phyloP scores from a whole-genome alignment of 1,140 invertebrate genomes.

The Meloidogyne floridensis region DNA sequence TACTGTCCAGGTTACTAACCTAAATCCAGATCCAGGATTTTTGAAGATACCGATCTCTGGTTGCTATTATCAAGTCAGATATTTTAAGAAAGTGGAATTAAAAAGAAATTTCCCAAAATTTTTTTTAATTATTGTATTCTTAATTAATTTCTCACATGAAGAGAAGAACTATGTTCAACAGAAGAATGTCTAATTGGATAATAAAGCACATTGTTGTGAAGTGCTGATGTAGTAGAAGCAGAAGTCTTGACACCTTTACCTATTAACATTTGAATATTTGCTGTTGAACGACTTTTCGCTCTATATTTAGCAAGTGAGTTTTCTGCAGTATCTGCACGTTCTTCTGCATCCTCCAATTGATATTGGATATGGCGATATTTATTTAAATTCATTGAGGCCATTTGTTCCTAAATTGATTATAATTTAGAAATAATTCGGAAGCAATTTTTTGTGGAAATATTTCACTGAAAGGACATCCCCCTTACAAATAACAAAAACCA shows the following conservation, averaged over 20 bases:
- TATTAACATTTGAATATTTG: constrained; percentile 23
- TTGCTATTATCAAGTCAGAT: too few relatives aligned
- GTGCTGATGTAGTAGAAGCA: constrained; percentile 17
- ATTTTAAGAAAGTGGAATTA: too few relatives aligned
- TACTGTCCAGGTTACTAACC: too few relatives aligned
- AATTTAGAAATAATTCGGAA: too few relatives aligned
- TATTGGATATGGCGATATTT: constrained; percentile 99
- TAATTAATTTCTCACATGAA: neutral
- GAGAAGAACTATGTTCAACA: neutral
- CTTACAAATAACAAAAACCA: too few relatives aligned
- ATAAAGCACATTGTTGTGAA: constrained; percentile 2
- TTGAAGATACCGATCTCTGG: too few relatives aligned
- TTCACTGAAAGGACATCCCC: too few relatives aligned
- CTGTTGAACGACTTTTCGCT: constrained; percentile 78
- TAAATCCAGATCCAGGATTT: too few relatives aligned
- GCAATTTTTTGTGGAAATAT: too few relatives aligned
- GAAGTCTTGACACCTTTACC: constrained; percentile 12
- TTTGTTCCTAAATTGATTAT: constrained; percentile 81
- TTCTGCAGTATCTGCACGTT: constrained; percentile 93
- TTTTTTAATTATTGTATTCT: neutral
- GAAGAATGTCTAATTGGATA: neutral
- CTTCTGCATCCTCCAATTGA: constrained; percentile 96
- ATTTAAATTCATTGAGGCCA: constrained; percentile 93
- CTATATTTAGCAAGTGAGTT: constrained; percentile 95
- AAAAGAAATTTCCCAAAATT: too few relatives aligned